phyloP scores from a whole-genome alignment of 2,888 invertebrate genomes.

The Phengaris alcon region DNA sequence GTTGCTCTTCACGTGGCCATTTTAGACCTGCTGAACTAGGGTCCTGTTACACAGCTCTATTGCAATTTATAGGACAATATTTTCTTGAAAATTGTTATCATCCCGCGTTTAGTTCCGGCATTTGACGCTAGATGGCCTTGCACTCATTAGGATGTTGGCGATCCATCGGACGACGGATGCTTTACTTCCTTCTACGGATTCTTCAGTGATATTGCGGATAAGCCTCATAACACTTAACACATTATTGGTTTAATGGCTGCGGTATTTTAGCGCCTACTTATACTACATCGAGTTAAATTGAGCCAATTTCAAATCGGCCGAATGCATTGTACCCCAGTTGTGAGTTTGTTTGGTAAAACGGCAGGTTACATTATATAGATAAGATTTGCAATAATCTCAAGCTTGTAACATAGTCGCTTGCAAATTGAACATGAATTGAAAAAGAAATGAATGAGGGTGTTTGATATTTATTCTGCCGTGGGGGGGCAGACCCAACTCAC shows the following conservation, averaged over 20 bases:
- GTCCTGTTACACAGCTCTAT: not conserved
- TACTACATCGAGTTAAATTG: conserved; percentile 4
- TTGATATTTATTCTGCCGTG: too few species aligned
- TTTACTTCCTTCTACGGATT: conserved; percentile 55
- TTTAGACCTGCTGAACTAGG: too few species aligned
- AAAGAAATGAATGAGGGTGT: too few species aligned
- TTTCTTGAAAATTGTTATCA: conserved; percentile 40
- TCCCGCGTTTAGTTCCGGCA: conserved; percentile 41
- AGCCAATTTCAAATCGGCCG: conserved; percentile 9
- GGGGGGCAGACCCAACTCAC: too few species aligned
- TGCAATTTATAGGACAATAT: conserved; percentile 31
- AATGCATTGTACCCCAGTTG: not conserved
- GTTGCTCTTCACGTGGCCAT: too few species aligned
- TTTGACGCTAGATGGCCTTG: conserved; percentile 55
- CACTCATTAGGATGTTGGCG: conserved; percentile 64
- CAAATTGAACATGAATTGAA: too few species aligned
- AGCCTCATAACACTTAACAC: conserved; percentile 44
- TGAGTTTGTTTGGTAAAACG: not conserved
- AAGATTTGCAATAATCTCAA: too few species aligned
- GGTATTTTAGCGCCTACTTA: conserved; percentile 5
- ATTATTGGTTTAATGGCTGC: conserved; percentile 12
- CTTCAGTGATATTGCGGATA: conserved; percentile 60
- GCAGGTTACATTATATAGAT: too few species aligned
- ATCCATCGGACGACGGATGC: conserved; percentile 58
- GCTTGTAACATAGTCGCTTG: too few species aligned